Conservation (phyloP, 2,888 invertebrate species). For the Ormyrus thymus region DNA sequence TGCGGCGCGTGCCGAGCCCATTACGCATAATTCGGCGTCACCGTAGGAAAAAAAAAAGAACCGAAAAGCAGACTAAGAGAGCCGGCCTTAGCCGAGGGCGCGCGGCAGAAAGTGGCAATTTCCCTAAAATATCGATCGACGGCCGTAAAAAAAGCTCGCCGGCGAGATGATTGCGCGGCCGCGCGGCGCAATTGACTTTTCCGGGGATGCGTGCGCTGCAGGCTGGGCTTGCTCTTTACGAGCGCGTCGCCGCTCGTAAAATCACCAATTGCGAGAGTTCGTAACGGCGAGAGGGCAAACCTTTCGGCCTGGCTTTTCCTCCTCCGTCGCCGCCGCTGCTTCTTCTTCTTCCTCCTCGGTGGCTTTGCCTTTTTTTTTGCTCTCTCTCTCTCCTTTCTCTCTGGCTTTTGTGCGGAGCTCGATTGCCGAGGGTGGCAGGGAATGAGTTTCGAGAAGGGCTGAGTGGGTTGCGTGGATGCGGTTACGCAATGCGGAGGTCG, state of each 20-base stretch:
- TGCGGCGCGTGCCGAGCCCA: too few relatives aligned
- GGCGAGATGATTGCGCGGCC: constrained; percentile 10
- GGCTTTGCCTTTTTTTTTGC: too few relatives aligned
- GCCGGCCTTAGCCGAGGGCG: not conserved
- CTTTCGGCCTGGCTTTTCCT: not conserved
- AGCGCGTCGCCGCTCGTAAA: constrained; percentile 46
- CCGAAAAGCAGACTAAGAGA: not conserved
- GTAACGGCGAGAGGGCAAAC: not conserved
- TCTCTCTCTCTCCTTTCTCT: too few relatives aligned
- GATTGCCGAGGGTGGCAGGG: not conserved
- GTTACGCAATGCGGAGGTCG: too few relatives aligned
- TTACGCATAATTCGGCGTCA: not conserved
- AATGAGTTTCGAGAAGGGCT: not conserved
- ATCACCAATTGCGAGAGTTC: constrained; percentile 33
- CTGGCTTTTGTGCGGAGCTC: not conserved
- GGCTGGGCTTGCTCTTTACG: constrained; percentile 14
- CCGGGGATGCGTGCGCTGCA: not conserved
- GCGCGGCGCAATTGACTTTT: constrained; percentile 22
- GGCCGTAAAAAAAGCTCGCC: not conserved
- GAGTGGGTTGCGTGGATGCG: too few relatives aligned
- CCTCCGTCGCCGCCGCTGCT: too few relatives aligned
- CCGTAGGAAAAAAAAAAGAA: not conserved
- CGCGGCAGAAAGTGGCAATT: constrained; percentile 27
- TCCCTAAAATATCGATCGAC: constrained; percentile 34
- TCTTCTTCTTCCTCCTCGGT: too few relatives aligned